Evolutionary conservation across 2,797 vertebrate genomes (phyloP), one percentile per base, ranked within the genome.

Genomic region (Tragelaphus oryx): DNA sequence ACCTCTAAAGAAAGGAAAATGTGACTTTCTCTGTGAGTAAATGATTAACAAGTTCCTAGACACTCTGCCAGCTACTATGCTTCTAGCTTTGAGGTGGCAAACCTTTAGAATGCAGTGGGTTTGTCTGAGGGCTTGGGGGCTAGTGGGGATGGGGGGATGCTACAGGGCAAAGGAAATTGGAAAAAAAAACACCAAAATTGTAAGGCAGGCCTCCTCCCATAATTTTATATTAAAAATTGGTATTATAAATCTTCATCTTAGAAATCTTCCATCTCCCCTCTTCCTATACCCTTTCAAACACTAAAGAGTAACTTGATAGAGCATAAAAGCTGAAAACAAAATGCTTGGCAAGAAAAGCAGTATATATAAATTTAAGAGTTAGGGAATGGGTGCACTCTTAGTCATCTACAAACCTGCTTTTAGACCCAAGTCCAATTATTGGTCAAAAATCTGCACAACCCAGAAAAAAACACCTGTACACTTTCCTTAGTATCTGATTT

Each of bases 31-130:
- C 86, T 28, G 11, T 1, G 37, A 84, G 83, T 97, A 48, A 96
- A 96, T 93, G 87, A 95, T 85, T 96, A 95, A 93, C 48, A 81
- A 86, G 81, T 90, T 96, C 78, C 75, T 41, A 71, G 89, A 92
- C 60, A 79, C n/a, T 41, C 71, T 92, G 24, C 76, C 33, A 33
- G 81, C 52, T 83, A 62, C 54, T 65, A 22, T 6, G 30, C 62
- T 86, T 28, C 68, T 87, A 55, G 75, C 75, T 95, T 30, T 71
- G 44, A 88, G 41, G 20, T 79, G n/a, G 68, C 24, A 90, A 87
- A 85, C 37, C 33, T 89, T 50, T 12, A 93, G 87, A 84, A 85
- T 33, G 30, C 41, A 92, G 20, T 44, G 17, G 30, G 33, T 83
- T n/a, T 82, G 17, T 57, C 8, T 55, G 50, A 91, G 33, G 5